Percentiles rank a stretch among this genome's conserved stretches.
phyloP scores from a whole-genome alignment of 1,140 invertebrate species.

The Littorina saxatilis region DNA sequence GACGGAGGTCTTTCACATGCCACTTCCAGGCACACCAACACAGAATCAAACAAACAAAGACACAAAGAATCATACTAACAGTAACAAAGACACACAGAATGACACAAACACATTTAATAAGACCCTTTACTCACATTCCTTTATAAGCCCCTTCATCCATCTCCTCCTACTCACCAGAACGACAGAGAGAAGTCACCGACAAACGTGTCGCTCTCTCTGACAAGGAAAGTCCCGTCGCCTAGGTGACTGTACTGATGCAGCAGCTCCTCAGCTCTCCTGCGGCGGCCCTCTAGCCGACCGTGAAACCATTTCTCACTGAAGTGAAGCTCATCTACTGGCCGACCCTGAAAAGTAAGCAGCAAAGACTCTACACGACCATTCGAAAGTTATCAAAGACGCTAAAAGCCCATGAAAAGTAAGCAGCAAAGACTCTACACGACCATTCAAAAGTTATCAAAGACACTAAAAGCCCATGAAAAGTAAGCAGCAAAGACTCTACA shows the following conservation, averaged over 20 bases:
- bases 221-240: constrained; percentile 96
- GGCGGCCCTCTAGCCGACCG: constrained; percentile 84
- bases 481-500: no score
- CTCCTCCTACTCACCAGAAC: constrained; percentile 87
- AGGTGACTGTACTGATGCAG: constrained; percentile 86
- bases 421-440: no score
- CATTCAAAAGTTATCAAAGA: no score
- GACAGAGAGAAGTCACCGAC: constrained; percentile 97
- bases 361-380: no score
- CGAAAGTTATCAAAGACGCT: no score
- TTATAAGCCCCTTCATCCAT: no score
- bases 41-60: no score
- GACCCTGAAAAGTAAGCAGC: constrained; percentile 49
- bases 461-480: no score
- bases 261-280: constrained; percentile 86
- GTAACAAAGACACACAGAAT: background rate
- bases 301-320: constrained; percentile 98
- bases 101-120: background rate
- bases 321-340: constrained; percentile 87
- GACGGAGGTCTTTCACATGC: no score
- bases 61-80: background rate
- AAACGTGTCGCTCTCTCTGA: constrained; percentile 96
- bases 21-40: no score
- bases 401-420: no score
- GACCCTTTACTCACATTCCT: background rate